These are phyloP conservation scores for Platygyra sinensis DNA, from an alignment of 64 coral and sea anemone species.

Conservation along the genomic window DNA sequence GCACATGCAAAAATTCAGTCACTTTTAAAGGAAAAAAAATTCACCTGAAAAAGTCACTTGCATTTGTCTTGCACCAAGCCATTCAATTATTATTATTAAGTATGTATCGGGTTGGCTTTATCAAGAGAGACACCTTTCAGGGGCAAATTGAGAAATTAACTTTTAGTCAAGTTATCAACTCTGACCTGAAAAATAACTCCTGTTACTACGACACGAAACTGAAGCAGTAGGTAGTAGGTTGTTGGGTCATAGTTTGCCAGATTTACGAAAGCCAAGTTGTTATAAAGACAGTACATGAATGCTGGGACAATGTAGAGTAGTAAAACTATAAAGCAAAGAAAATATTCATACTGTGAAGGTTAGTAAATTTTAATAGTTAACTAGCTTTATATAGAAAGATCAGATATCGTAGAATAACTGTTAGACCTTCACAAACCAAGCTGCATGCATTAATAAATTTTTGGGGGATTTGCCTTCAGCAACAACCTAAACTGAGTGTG, in stretches of 20 bases:
- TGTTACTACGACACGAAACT: conserved; percentile 95
- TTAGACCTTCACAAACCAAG: too few relatives aligned
- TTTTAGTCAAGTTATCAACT: not conserved
- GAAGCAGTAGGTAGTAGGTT: conserved; percentile 90
- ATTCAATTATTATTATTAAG: too few relatives aligned
- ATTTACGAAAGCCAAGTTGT: conserved; percentile 98
- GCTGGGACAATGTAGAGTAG: conserved; percentile 88
- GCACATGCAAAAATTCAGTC: too few relatives aligned
- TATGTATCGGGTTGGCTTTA: too few relatives aligned
- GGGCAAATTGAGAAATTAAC: not conserved
- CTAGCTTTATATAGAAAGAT: not conserved
- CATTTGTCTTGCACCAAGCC: too few relatives aligned
- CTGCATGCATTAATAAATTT: too few relatives aligned
- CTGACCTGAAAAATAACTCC: conserved; percentile 95
- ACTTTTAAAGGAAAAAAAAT: too few relatives aligned
- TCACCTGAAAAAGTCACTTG: too few relatives aligned
- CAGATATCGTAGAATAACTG: too few relatives aligned
- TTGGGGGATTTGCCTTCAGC: too few relatives aligned
- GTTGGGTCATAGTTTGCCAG: conserved; percentile 92
- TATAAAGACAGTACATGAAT: conserved; percentile 96
- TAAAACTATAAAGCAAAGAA: conserved; percentile 63
- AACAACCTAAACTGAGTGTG: too few relatives aligned
- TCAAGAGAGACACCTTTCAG: not conserved
- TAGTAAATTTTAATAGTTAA: not conserved
- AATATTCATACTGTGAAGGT: not conserved